Evolutionary conservation across 2,888 invertebrate genomes (phyloP).

Genomic region (Apodemia zela): DNA sequence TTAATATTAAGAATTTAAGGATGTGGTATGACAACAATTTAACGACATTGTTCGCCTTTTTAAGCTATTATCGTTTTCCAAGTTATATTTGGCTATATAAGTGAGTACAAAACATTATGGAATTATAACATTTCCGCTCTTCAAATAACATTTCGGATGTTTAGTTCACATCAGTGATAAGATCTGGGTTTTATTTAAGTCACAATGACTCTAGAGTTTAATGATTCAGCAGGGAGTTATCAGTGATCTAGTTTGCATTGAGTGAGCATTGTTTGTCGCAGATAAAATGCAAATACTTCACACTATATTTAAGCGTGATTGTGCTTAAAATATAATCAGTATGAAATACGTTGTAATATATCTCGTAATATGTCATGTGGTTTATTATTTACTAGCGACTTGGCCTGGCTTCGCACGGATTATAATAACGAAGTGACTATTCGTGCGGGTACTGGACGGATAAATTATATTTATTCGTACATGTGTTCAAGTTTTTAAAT

Average conservation of each 20-base stretch:
- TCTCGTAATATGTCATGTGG: not conserved
- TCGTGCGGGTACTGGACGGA: too few relatives aligned
- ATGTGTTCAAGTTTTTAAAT: too few relatives aligned
- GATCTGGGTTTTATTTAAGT: not conserved
- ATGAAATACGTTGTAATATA: not conserved
- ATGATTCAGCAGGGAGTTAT: not conserved
- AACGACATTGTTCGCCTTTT: too few relatives aligned
- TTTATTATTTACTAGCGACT: too few relatives aligned
- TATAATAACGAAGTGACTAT: too few relatives aligned
- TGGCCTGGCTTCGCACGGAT: too few relatives aligned
- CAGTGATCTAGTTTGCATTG: constrained; percentile 1
- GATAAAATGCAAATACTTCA: not conserved
- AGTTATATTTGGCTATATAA: too few relatives aligned
- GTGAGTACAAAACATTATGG: too few relatives aligned
- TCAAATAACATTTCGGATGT: not conserved
- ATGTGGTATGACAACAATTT: too few relatives aligned
- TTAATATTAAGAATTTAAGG: too few relatives aligned
- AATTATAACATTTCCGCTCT: constrained; percentile 2
- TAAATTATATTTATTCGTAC: too few relatives aligned
- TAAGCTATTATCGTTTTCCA: too few relatives aligned
- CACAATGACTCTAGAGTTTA: not conserved
- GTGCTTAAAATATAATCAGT: not conserved
- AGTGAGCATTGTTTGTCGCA: not conserved
- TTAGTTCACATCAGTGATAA: not conserved
- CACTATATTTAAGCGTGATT: not conserved